phyloP scores from a whole-genome alignment of 1,140 invertebrate species.

The Papilio polytes region DNA sequence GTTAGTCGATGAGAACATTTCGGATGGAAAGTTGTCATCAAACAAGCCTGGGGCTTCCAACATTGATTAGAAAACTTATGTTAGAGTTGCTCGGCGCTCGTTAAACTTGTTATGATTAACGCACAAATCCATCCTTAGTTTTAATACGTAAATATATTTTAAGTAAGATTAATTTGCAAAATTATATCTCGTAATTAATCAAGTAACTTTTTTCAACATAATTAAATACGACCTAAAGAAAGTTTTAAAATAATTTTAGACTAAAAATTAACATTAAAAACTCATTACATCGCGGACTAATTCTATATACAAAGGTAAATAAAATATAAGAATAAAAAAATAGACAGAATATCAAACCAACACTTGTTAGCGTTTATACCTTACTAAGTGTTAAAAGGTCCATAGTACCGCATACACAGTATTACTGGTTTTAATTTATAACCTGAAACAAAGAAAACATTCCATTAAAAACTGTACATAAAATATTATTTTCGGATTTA shows the following conservation, averaged over 20 bases:
- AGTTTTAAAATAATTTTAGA: no score
- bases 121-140: slow-evolving; percentile 32
- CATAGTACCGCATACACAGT: slow-evolving; percentile 14
- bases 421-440: slow-evolving; percentile 30
- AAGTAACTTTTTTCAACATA: no score
- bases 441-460: slow-evolving; percentile 39
- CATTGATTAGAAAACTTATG: slow-evolving; percentile 41
- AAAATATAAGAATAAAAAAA: neutral
- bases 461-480: neutral
- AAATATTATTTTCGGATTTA: no score
- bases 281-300: no score
- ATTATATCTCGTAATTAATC: neutral
- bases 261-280: no score
- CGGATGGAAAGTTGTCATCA: slow-evolving; percentile 39
- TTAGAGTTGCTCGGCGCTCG: slow-evolving; percentile 38
- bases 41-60: slow-evolving; percentile 35
- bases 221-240: no score
- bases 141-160: slow-evolving; percentile 35
- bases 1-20: slow-evolving; percentile 30
- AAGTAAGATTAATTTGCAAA: neutral
- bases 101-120: slow-evolving; percentile 40
- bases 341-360: neutral
- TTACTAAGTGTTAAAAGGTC: slow-evolving; percentile 12
- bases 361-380: slow-evolving; percentile 6
- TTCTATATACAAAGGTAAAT: neutral